phyloP scores from a whole-genome alignment of 2,888 invertebrate genomes.

The Callinectes sapidus region DNA sequence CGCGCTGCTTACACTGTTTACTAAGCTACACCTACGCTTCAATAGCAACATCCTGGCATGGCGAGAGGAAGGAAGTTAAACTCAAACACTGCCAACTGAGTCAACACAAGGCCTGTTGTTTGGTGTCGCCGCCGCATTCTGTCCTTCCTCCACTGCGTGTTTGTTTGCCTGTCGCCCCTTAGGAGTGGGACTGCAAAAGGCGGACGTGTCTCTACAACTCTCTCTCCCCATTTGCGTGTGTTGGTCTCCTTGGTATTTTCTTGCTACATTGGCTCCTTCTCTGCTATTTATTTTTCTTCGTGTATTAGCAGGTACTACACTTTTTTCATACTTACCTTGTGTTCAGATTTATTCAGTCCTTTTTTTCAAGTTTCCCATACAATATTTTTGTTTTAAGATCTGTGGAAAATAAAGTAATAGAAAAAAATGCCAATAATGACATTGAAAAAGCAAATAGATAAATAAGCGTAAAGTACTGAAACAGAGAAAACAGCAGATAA shows the following conservation, averaged over 20 bases:
- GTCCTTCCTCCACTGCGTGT: not conserved
- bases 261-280: not conserved
- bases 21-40: not conserved
- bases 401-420: not conserved
- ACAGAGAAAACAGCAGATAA: not conserved
- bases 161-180: not conserved
- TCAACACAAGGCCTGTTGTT: not conserved
- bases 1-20: too few species aligned
- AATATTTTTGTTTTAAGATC: not conserved
- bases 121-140: not conserved
- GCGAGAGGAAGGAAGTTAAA: not conserved
- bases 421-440: not conserved
- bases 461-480: not conserved
- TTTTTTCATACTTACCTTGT: too few species aligned
- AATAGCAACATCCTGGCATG: not conserved
- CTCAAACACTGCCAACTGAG: not conserved
- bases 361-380: not conserved
- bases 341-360: too few species aligned
- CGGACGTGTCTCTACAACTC: not conserved
- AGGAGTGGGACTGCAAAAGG: not conserved
- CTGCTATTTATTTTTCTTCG: too few species aligned
- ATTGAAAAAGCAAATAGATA: not conserved
- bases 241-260: not conserved
- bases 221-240: not conserved
- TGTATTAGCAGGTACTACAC: too few species aligned